Conservation (phyloP, 1,140 invertebrate genomes). For the Saccostrea echinata region DNA sequence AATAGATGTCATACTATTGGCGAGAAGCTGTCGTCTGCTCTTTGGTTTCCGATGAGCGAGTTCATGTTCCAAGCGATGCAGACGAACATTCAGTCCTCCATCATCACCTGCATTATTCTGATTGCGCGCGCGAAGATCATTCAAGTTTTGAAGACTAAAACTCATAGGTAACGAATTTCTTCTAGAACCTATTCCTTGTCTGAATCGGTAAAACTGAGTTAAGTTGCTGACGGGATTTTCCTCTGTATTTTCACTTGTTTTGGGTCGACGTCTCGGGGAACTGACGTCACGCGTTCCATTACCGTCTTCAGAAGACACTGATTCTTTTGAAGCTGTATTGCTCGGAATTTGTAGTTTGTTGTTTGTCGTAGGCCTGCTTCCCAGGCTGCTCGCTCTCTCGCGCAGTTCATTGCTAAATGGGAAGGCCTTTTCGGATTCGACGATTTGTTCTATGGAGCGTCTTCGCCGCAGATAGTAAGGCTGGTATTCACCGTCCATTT, state of each 20-base stretch:
- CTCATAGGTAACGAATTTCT: slow-evolving; percentile 27
- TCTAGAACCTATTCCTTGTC: neutral
- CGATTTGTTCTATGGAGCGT: slow-evolving; percentile 20
- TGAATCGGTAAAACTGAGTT: neutral
- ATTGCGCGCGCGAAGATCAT: neutral
- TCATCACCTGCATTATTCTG: neutral
- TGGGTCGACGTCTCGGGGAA: neutral
- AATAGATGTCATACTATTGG: slow-evolving; percentile 17
- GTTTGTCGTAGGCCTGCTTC: neutral
- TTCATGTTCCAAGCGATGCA: slow-evolving; percentile 6
- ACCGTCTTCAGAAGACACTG: neutral
- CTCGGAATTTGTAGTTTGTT: neutral
- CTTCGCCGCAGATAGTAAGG: slow-evolving; percentile 20
- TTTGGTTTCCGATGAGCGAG: neutral
- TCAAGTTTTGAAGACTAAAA: slow-evolving; percentile 10
- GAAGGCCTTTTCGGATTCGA: neutral
- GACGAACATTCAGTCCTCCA: neutral
- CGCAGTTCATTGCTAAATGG: neutral
- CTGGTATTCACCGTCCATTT: neutral
- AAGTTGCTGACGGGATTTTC: neutral
- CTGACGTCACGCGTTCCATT: neutral
- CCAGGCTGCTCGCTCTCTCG: neutral
- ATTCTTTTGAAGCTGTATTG: slow-evolving; percentile 2
- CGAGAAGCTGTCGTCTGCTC: slow-evolving; percentile 14
- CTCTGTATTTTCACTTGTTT: too few species aligned